Evolutionary conservation across 2,888 invertebrate species (phyloP).

Genomic region (Platynereis dumerilii): DNA sequence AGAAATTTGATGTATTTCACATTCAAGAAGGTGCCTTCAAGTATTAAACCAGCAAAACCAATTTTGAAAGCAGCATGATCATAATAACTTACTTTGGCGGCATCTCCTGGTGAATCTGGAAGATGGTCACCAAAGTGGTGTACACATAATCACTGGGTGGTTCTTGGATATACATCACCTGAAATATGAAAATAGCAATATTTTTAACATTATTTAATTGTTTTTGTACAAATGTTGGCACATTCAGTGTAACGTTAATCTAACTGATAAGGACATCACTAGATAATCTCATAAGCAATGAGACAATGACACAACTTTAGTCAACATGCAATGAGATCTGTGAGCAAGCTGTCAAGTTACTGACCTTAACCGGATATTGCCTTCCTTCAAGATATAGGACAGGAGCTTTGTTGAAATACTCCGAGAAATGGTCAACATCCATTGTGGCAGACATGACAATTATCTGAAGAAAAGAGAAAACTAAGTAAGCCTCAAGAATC

Average conservation of each 20-base stretch:
- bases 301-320: too few relatives aligned
- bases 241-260: too few relatives aligned
- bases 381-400: slow-evolving; percentile 90
- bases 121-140: slow-evolving; percentile 83
- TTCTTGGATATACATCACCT: slow-evolving; percentile 59
- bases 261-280: too few relatives aligned
- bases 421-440: slow-evolving; percentile 91
- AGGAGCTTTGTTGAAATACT: slow-evolving; percentile 85
- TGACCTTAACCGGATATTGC: slow-evolving; percentile 71
- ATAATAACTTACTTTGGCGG: slow-evolving; percentile 75
- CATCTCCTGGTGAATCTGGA: slow-evolving; percentile 84
- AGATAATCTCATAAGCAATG: too few relatives aligned
- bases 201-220: too few relatives aligned
- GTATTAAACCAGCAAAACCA: too few relatives aligned
- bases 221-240: too few relatives aligned
- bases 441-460: slow-evolving; percentile 95
- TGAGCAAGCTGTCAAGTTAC: too few relatives aligned
- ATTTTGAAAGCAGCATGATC: too few relatives aligned
- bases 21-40: too few relatives aligned
- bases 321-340: too few relatives aligned
- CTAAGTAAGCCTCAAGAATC: too few relatives aligned
- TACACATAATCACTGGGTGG: slow-evolving; percentile 78
- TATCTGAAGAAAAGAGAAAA: slow-evolving; percentile 69
- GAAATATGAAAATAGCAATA: slow-evolving; percentile 23
- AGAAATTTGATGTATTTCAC: background rate